Conservation (phyloP, 2,797 vertebrate genomes). For the Knipowitschia caucasica region DNA sequence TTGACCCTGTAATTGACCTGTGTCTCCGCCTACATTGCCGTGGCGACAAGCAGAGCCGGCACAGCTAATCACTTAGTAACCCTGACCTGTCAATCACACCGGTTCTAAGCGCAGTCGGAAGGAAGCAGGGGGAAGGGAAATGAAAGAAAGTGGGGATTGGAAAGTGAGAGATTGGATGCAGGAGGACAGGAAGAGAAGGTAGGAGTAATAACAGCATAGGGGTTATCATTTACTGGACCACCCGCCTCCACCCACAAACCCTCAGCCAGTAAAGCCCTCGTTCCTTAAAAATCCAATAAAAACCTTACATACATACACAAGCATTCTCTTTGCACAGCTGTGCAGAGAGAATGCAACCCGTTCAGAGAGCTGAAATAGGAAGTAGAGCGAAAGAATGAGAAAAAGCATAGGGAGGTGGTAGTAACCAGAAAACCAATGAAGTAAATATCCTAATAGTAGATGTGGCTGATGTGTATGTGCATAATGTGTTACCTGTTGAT, state of each 20-base stretch:
- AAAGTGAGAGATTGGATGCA: slow-evolving; percentile 2
- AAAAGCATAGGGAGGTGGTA: slow-evolving; percentile 1
- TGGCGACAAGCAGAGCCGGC: slow-evolving; percentile 69
- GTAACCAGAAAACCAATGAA: slow-evolving; percentile 43
- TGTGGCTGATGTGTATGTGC: slow-evolving; percentile 14
- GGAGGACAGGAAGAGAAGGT: slow-evolving; percentile 18
- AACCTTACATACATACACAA: slow-evolving; percentile 27
- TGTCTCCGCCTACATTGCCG: slow-evolving; percentile 70
- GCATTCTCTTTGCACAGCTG: slow-evolving; percentile 18
- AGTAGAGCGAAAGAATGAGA: slow-evolving; percentile 27
- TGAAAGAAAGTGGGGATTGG: slow-evolving; percentile 14
- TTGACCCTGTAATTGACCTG: slow-evolving; percentile 76
- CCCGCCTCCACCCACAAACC: slow-evolving; percentile 45
- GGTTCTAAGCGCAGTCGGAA: slow-evolving; percentile 8
- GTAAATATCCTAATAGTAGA: slow-evolving; percentile 47
- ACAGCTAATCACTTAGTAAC: slow-evolving; percentile 79
- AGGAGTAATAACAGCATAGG: slow-evolving; percentile 50
- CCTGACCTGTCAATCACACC: slow-evolving; percentile 74
- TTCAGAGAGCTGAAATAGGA: slow-evolving; percentile 56
- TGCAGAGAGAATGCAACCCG: slow-evolving; percentile 28
- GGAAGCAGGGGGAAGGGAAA: slow-evolving; percentile 1
- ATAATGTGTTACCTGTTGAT: slow-evolving; percentile 76
- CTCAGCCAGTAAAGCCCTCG: slow-evolving; percentile 41
- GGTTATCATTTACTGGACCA: slow-evolving; percentile 67
- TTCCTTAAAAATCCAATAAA: slow-evolving; percentile 62